Percentiles rank a stretch among this genome's conserved stretches.
Evolutionary conservation across 1,140 invertebrate genomes (phyloP).

Genomic region (Delia radicum): DNA sequence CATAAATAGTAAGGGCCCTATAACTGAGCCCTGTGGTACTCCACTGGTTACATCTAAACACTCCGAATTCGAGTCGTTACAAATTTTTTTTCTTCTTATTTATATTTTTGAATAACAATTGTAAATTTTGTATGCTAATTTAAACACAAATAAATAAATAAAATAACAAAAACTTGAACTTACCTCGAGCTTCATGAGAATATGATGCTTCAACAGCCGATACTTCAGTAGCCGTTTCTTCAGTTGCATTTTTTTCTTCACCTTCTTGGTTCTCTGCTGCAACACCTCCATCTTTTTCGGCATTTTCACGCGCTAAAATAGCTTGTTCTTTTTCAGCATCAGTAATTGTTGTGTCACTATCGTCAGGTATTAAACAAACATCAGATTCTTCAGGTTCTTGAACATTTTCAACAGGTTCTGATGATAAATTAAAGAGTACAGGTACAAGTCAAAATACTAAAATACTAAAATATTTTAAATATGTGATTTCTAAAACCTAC

Average conservation of each 20-base stretch:
- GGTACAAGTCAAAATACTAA: too few species aligned
- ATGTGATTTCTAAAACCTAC: neutral
- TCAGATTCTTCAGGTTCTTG: slow-evolving; percentile 51
- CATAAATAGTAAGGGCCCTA: too few species aligned
- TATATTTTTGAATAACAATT: too few species aligned
- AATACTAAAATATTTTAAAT: neutral
- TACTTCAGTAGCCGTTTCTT: neutral
- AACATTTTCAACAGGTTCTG: slow-evolving; percentile 48
- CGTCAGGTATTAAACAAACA: slow-evolving; percentile 52
- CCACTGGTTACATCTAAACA: too few species aligned
- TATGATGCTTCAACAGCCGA: too few species aligned
- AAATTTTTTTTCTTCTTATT: too few species aligned
- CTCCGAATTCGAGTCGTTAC: too few species aligned
- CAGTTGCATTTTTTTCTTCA: neutral
- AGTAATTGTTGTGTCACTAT: slow-evolving; percentile 63
- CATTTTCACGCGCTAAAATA: slow-evolving; percentile 60
- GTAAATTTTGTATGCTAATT: too few species aligned
- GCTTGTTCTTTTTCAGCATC: slow-evolving; percentile 65
- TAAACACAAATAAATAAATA: too few species aligned
- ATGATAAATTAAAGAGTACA: too few species aligned
- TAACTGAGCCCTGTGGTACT: too few species aligned
- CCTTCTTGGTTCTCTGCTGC: slow-evolving; percentile 36
- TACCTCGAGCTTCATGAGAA: slow-evolving; percentile 4
- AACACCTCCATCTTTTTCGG: slow-evolving; percentile 53
- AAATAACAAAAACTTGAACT: too few species aligned